Percentiles rank a stretch among this genome's conserved stretches.
These are phyloP conservation scores for Hippotragus niger DNA, from an alignment of 2,113 vertebrate genomes.

Conservation along the genomic window DNA sequence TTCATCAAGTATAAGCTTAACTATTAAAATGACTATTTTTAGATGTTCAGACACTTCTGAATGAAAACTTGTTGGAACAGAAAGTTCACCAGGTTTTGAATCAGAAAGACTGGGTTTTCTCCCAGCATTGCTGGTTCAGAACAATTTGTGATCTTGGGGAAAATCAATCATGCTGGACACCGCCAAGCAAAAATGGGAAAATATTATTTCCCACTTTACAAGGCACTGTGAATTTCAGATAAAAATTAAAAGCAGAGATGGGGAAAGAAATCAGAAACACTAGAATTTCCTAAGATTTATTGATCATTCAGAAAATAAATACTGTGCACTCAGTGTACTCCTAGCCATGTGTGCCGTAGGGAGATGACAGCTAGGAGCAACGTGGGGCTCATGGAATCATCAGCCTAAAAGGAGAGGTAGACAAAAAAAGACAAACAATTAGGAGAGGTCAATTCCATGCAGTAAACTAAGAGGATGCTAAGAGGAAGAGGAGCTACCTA, in stretches of 20 bases:
- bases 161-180: background rate
- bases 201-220: background rate
- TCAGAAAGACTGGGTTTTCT: background rate
- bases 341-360: too few species aligned
- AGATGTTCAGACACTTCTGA: background rate
- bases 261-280: background rate
- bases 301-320: background rate
- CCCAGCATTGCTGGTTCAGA: background rate
- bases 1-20: background rate
- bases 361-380: background rate
- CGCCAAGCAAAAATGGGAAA: background rate
- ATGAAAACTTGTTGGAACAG: background rate
- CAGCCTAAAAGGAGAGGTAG: background rate
- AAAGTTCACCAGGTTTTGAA: background rate
- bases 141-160: background rate
- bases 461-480: background rate
- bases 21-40: background rate
- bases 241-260: background rate
- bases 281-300: background rate
- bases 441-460: background rate
- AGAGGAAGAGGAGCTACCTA: background rate
- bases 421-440: background rate
- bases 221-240: background rate
- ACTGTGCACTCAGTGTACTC: background rate
- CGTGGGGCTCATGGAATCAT: background rate